phyloP scores from a whole-genome alignment of 2,113 vertebrate species.

The Podocnemis expansa region DNA sequence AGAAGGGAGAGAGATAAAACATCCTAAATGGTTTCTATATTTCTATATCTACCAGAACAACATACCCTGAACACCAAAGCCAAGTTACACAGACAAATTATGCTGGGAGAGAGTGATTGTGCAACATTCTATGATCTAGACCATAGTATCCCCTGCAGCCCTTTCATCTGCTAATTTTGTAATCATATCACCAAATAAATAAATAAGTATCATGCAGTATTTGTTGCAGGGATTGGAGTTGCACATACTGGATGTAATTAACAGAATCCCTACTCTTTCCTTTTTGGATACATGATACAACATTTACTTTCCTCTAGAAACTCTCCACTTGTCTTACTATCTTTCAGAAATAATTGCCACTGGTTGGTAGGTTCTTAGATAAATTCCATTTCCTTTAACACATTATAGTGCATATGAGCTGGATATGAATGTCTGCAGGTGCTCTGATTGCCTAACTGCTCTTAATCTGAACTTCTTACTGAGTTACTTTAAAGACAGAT shows the following conservation, averaged over 20 bases:
- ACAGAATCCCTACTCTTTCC: not conserved
- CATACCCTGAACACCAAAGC: not conserved
- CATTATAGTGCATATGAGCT: accelerated
- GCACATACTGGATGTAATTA: not conserved
- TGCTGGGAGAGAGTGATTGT: not conserved
- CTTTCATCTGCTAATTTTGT: not conserved
- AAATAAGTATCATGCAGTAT: not conserved
- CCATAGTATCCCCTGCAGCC: not conserved
- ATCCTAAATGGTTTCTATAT: not conserved
- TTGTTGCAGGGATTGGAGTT: not conserved
- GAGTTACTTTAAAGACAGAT: not conserved
- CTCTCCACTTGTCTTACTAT: not conserved
- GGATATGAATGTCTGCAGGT: not conserved
- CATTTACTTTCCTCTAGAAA: not conserved
- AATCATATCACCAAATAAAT: not conserved
- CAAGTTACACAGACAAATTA: not conserved
- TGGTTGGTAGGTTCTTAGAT: not conserved
- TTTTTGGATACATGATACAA: not conserved
- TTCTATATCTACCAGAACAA: not conserved
- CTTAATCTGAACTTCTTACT: not conserved
- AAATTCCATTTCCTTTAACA: not conserved
- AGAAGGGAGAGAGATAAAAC: not conserved
- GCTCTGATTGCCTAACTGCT: not conserved
- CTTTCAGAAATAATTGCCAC: accelerated
- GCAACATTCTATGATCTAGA: not conserved